Evolutionary conservation across 2,888 invertebrate species (phyloP), one percentile per base, ranked within the genome.

Genomic region (Tethea ocularis): DNA sequence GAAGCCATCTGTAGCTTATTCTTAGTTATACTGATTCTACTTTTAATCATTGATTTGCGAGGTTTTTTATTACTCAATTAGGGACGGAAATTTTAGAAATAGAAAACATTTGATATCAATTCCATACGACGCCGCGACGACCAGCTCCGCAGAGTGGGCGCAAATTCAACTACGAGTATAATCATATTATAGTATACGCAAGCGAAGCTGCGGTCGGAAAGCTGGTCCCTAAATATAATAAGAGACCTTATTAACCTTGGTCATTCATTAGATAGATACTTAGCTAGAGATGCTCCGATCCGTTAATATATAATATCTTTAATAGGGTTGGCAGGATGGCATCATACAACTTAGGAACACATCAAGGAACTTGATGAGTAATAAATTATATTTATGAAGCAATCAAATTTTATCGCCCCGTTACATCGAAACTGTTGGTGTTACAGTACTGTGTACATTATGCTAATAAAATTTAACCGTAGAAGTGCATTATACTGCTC

Each of bases 301-400:
- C 24, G 17, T 17, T 15, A 60, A 17, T 13, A 33, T 8, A 52
- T 52, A 29, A 56, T 57, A 57, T 52, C 8, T 20, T 53, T n/a
- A 5, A n/a, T 38, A 38, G 38, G n/a, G 38, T n/a, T 20, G 20
- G 46, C 46, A 17, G 46, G 46, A 46, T 46, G 46, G 46, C 46
- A 46, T 20, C 46, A 1, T 10, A 46, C 46, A 46, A 46, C 46
- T 20, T 46, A 46, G 20, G 46, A 46, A 46, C 46, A 20, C 46
- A 46, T 46, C 8, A 46, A 46, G 20, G 26, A n/a, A 38, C 10
- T 57, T 51, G 55, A 55, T 57, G 51, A 54, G 26, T 54, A 17
- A 57, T 60, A 60, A 57, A 57, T 60, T 51, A 54, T 23, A 54
- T 57, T 59, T 55, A 57, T 26, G 57, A 57, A 46, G 51, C 57